Conservation (phyloP, 2,113 vertebrate genomes). For the Myotis yumanensis region DNA sequence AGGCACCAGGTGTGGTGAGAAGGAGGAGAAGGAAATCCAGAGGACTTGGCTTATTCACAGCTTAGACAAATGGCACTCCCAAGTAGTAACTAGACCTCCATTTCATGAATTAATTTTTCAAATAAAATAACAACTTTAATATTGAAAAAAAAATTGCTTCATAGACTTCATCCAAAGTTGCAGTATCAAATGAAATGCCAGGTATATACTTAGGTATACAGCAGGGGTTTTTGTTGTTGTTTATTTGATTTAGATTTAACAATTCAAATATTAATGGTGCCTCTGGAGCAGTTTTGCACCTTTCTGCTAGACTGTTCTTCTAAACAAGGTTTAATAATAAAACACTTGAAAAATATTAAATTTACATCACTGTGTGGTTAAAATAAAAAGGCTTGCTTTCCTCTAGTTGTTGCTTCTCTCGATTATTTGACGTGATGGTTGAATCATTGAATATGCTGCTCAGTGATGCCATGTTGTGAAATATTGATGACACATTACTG, state of each 20-base stretch:
- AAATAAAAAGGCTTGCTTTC: background rate
- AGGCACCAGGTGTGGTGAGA: background rate
- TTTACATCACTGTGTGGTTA: background rate
- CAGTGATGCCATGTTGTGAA: constrained; percentile 44
- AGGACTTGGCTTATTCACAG: background rate
- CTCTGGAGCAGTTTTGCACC: background rate
- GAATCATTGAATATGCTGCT: constrained; percentile 34
- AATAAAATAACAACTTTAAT: background rate
- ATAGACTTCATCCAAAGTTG: background rate
- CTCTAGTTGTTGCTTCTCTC: background rate
- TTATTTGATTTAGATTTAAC: constrained; percentile 23
- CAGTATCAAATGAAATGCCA: background rate
- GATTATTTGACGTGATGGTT: constrained; percentile 24
- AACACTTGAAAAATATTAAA: constrained; percentile 45
- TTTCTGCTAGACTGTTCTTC: background rate
- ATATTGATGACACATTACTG: constrained; percentile 67
- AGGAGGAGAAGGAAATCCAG: background rate
- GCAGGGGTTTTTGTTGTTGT: background rate
- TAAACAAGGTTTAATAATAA: constrained; percentile 32
- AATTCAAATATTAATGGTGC: background rate
- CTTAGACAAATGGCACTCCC: background rate
- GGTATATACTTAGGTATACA: background rate
- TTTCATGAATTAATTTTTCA: constrained; percentile 4
- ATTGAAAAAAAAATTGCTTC: background rate
- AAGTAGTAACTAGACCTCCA: background rate